Evolutionary conservation across 2,113 vertebrate genomes (phyloP).

Genomic region (Xyliphius kryptos): DNA sequence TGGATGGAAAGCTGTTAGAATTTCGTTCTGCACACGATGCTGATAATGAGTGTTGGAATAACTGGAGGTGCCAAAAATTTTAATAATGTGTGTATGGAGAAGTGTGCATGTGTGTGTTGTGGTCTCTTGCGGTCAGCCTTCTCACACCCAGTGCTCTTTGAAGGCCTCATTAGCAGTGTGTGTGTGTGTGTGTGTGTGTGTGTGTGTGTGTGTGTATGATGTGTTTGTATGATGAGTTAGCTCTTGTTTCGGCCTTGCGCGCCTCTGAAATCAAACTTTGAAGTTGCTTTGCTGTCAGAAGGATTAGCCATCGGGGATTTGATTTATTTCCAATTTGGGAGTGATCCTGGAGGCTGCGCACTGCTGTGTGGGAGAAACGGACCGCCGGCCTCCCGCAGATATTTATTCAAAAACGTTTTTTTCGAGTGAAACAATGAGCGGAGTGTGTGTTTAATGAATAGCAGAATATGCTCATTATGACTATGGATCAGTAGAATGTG

Average conservation of each 20-base stretch:
- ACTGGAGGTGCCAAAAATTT: slow-evolving; percentile 17
- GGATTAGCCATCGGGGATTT: slow-evolving; percentile 66
- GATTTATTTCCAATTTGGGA: slow-evolving; percentile 56
- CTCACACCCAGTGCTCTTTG: slow-evolving; percentile 61
- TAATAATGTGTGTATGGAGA: slow-evolving; percentile 25
- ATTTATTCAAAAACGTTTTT: slow-evolving; percentile 51
- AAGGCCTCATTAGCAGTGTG: slow-evolving; percentile 69
- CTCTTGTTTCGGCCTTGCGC: slow-evolving; percentile 51
- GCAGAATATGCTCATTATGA: too few relatives aligned
- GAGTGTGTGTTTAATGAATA: slow-evolving; percentile 17
- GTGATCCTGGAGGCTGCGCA: slow-evolving; percentile 54
- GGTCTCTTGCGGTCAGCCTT: slow-evolving; percentile 66
- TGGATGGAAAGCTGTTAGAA: not conserved
- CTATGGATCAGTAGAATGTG: too few relatives aligned
- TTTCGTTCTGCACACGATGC: not conserved
- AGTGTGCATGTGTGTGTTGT: slow-evolving; percentile 8
- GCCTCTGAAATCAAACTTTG: slow-evolving; percentile 73
- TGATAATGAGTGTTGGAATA: slow-evolving; percentile 8
- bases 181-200: slow-evolving; percentile 69
- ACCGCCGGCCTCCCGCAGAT: slow-evolving; percentile 40
- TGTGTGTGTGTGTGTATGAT: slow-evolving; percentile 68
- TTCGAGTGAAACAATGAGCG: slow-evolving; percentile 42
- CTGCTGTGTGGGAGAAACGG: slow-evolving; percentile 44
- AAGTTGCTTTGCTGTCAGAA: slow-evolving; percentile 69
- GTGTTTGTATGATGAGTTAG: too few relatives aligned